Evolutionary conservation across 2,888 invertebrate genomes (phyloP).

Genomic region (Nomada goodeniana): DNA sequence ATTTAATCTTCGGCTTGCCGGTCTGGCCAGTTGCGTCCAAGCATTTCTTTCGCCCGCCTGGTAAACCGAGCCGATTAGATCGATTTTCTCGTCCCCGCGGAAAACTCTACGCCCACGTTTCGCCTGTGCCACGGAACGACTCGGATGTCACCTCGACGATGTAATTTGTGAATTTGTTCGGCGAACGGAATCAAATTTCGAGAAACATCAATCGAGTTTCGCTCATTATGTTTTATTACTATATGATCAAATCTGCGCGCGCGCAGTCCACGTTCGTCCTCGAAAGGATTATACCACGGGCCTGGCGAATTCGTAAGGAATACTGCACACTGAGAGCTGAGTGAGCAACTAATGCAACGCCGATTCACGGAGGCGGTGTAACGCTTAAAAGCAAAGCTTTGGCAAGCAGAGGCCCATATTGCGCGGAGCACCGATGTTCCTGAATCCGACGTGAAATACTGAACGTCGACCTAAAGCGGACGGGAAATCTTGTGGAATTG

Average conservation of each 20-base stretch:
- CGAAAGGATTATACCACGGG: background rate
- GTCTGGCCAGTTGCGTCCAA: background rate
- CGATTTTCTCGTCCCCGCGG: background rate
- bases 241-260: background rate
- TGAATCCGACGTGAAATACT: background rate
- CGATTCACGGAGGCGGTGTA: background rate
- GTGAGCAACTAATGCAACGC: background rate
- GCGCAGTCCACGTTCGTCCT: background rate
- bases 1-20: constrained; percentile 22
- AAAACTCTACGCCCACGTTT: background rate
- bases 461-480: background rate
- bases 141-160: background rate
- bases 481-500: background rate
- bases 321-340: background rate
- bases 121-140: background rate
- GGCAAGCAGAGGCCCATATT: background rate
- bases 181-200: no score
- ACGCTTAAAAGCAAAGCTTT: background rate
- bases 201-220: no score
- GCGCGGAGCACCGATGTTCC: background rate
- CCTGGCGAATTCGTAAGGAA: background rate
- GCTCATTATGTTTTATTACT: no score
- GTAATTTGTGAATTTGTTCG: no score
- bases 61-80: background rate
- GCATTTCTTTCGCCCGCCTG: background rate